Evolutionary conservation across 2,113 vertebrate genomes (phyloP).

Genomic region (Eurystomus gularis): DNA sequence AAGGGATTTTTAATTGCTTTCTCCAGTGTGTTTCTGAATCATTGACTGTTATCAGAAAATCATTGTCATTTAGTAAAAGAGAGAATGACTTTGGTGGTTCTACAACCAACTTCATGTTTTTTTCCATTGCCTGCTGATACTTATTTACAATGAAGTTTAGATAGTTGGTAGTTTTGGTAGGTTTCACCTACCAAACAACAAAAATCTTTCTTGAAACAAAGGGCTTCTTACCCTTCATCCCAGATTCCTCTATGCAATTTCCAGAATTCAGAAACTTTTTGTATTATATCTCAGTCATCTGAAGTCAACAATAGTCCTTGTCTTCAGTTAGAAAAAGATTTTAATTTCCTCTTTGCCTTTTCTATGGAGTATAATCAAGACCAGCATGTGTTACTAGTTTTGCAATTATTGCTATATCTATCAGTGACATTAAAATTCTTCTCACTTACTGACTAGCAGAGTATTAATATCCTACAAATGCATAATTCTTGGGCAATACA

Average conservation of each 20-base stretch:
- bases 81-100: background rate
- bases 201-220: background rate
- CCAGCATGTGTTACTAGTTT: background rate
- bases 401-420: background rate
- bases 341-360: background rate
- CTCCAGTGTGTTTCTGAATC: background rate
- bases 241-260: background rate
- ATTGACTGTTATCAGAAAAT: background rate
- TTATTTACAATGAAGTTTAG: background rate
- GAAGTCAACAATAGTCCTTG: background rate
- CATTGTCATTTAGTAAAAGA: background rate
- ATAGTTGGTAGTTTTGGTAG: background rate
- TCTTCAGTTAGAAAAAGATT: background rate
- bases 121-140: background rate
- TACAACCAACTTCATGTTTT: background rate
- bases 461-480: background rate
- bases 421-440: background rate
- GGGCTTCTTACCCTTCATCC: background rate
- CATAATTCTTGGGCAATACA: background rate
- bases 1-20: background rate
- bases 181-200: background rate
- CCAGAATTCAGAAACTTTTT: background rate
- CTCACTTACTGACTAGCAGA: background rate
- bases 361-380: background rate
- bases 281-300: background rate